Evolutionary conservation across 2,113 vertebrate species (phyloP).

Genomic region (Saguinus midas): DNA sequence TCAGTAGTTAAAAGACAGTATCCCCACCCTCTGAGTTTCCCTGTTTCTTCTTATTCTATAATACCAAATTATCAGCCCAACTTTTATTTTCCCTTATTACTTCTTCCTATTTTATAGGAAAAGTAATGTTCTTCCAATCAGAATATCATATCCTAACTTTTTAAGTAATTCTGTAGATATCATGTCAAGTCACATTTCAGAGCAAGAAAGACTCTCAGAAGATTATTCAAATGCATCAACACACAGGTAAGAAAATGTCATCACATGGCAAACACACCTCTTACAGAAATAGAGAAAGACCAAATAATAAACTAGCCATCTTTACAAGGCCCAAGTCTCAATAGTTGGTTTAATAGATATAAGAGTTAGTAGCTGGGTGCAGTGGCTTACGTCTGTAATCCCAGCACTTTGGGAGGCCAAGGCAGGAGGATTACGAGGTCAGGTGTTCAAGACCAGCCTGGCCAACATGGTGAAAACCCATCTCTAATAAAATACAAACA

Average conservation of each 20-base stretch:
- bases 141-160: slow-evolving; percentile 7
- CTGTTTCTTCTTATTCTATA: background rate
- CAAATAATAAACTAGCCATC: background rate
- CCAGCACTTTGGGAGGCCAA: too few species aligned
- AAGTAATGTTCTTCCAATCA: background rate
- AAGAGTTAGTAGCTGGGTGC: too few species aligned
- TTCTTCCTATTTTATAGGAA: slow-evolving; percentile 1
- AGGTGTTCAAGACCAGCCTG: too few species aligned
- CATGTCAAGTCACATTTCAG: background rate
- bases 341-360: background rate
- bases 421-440: too few species aligned
- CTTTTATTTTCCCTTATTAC: background rate
- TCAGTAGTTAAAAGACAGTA: slow-evolving; percentile 23
- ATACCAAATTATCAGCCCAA: slow-evolving; percentile 7
- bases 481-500: too few species aligned
- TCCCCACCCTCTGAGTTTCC: background rate
- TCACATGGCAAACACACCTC: background rate
- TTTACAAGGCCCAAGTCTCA: background rate
- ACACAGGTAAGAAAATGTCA: background rate
- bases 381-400: too few species aligned
- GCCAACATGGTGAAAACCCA: too few species aligned
- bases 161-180: slow-evolving; percentile 10
- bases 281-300: background rate
- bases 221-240: slow-evolving; percentile 9
- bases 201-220: background rate